These are phyloP conservation scores for Lagopus muta DNA, from an alignment of 2,113 vertebrate species.

Conservation along the genomic window DNA sequence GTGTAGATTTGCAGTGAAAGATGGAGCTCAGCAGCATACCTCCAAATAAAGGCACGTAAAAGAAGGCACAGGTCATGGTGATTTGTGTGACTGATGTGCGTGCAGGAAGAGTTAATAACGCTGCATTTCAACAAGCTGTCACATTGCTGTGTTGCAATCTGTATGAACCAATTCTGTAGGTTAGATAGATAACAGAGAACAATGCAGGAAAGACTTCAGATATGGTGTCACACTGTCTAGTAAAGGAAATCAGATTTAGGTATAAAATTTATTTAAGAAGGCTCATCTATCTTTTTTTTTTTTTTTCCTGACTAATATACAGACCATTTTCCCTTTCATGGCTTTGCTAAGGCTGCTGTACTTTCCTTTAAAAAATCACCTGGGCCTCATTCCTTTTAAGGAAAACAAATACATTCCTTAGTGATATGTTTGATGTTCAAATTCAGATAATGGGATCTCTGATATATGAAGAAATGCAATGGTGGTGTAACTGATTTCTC, in stretches of 20 bases:
- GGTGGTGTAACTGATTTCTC: background rate
- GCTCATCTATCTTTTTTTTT: background rate
- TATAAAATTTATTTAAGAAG: background rate
- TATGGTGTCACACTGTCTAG: background rate
- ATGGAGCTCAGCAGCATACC: background rate
- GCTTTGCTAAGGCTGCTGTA: background rate
- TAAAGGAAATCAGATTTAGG: background rate
- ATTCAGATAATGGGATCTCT: background rate
- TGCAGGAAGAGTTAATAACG: slow-evolving; percentile 3
- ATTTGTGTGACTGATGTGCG: background rate
- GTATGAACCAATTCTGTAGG: background rate
- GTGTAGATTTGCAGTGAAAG: background rate
- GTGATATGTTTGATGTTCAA: background rate
- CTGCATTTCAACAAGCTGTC: background rate
- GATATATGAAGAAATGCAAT: background rate
- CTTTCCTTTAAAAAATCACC: background rate
- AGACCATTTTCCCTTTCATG: background rate
- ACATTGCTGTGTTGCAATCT: background rate
- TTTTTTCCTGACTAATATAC: background rate
- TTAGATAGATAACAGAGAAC: background rate
- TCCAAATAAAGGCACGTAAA: background rate
- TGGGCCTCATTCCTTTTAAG: background rate
- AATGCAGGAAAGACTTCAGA: background rate
- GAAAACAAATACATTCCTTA: background rate
- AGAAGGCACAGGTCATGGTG: background rate